A percentile compares a stretch with the other conserved stretches of the same genome.
phyloP scores from a whole-genome alignment of 2,797 vertebrate genomes.

The Parauchenoglanis punctatus region DNA sequence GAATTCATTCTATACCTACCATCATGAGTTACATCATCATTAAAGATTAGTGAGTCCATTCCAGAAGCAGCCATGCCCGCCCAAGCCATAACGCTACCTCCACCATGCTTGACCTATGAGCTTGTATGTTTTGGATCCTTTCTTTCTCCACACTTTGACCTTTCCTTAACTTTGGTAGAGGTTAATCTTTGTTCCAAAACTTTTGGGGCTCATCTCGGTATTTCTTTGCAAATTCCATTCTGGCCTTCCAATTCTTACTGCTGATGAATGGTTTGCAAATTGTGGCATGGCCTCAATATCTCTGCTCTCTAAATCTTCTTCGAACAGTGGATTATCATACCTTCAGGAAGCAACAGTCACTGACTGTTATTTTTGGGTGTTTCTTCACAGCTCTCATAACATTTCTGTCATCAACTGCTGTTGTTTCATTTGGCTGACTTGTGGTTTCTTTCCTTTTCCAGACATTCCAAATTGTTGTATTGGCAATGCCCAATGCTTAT shows the following conservation, averaged over 20 bases:
- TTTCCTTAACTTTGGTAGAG: not conserved
- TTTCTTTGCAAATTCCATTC: conserved; percentile 1
- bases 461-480: not conserved
- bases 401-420: not conserved
- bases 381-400: not conserved
- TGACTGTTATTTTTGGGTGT: not conserved
- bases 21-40: not conserved
- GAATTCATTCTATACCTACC: not conserved
- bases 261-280: not conserved
- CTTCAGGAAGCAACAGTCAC: not conserved
- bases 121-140: too few relatives aligned
- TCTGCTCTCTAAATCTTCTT: not conserved
- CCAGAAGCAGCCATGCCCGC: not conserved
- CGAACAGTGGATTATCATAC: not conserved
- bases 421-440: too few relatives aligned
- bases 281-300: not conserved
- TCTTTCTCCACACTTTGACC: too few relatives aligned
- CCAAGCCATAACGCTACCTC: too few relatives aligned
- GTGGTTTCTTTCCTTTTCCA: not conserved
- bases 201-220: not conserved
- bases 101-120: too few relatives aligned
- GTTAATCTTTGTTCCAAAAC: not conserved
- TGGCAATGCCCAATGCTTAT: not conserved
- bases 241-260: not conserved
- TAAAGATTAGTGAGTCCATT: not conserved